Evolutionary conservation across 2,113 vertebrate species (phyloP).

Genomic region (Talpa occidentalis): DNA sequence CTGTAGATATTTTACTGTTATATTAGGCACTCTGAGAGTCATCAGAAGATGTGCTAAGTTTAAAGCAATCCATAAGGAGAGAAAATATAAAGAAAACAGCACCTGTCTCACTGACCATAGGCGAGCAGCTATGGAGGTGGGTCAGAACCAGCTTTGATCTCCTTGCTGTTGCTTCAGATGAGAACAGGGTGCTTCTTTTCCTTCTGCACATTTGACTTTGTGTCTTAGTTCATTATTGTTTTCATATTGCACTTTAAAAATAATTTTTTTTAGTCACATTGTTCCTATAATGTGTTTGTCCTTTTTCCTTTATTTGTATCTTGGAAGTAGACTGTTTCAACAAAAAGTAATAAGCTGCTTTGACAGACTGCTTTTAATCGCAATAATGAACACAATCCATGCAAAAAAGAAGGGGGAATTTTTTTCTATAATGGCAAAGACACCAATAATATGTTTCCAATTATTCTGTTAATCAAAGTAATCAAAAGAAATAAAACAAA

Average conservation of each 20-base stretch:
- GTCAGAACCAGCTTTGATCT: fast-evolving
- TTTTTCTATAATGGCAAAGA: not conserved
- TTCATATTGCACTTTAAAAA: not conserved
- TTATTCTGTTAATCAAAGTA: conserved; percentile 14
- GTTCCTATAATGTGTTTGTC: not conserved
- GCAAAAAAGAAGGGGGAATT: not conserved
- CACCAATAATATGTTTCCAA: not conserved
- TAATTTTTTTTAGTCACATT: not conserved
- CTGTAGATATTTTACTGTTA: not conserved
- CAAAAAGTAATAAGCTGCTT: not conserved
- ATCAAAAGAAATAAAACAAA: conserved; percentile 64
- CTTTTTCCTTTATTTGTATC: not conserved
- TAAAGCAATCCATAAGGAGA: not conserved
- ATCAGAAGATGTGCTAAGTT: not conserved
- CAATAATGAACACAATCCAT: not conserved
- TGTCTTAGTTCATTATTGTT: not conserved
- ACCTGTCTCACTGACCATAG: not conserved
- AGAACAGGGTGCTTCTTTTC: not conserved
- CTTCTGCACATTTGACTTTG: not conserved
- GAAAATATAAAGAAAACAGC: not conserved
- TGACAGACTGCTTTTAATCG: not conserved
- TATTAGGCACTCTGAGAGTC: not conserved
- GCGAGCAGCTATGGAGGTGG: fast-evolving
- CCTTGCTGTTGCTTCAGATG: not conserved
- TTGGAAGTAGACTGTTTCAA: not conserved